These are phyloP conservation scores for Corythornis vintsioides DNA, from an alignment of 2,113 vertebrate species.

Conservation along the genomic window DNA sequence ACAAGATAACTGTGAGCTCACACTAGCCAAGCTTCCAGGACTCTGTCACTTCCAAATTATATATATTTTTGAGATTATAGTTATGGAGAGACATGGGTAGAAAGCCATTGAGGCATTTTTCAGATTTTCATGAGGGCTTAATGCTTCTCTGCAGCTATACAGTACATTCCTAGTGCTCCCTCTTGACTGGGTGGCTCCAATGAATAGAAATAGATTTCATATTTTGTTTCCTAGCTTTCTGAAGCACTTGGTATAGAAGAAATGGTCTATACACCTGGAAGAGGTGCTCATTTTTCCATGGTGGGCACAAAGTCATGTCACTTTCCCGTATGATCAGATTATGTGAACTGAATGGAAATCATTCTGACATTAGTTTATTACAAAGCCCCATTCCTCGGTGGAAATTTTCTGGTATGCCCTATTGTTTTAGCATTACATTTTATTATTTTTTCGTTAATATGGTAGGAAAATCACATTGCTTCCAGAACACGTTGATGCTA, in stretches of 20 bases:
- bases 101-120: conserved; percentile 32
- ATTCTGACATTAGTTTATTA: neutral
- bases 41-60: conserved; percentile 19
- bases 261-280: neutral
- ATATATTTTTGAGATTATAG: conserved; percentile 58
- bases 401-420: conserved; percentile 44
- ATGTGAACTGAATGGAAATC: neutral
- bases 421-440: conserved; percentile 62
- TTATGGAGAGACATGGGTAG: conserved; percentile 1
- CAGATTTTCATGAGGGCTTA: conserved; percentile 34
- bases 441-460: conserved; percentile 59
- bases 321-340: neutral
- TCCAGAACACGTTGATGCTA: conserved; percentile 74
- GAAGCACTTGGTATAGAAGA: neutral
- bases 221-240: conserved; percentile 50
- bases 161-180: conserved; percentile 66
- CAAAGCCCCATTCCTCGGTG: conserved; percentile 6
- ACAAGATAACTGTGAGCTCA: conserved; percentile 57
- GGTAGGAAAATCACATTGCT: conserved; percentile 56
- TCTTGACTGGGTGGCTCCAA: conserved; percentile 69
- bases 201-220: conserved; percentile 48
- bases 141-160: conserved; percentile 24
- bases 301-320: neutral
- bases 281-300: neutral
- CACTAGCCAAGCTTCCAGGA: conserved; percentile 37